Evolutionary conservation across 2,797 vertebrate genomes (phyloP).

Genomic region (Hapalemur alaotrensis): DNA sequence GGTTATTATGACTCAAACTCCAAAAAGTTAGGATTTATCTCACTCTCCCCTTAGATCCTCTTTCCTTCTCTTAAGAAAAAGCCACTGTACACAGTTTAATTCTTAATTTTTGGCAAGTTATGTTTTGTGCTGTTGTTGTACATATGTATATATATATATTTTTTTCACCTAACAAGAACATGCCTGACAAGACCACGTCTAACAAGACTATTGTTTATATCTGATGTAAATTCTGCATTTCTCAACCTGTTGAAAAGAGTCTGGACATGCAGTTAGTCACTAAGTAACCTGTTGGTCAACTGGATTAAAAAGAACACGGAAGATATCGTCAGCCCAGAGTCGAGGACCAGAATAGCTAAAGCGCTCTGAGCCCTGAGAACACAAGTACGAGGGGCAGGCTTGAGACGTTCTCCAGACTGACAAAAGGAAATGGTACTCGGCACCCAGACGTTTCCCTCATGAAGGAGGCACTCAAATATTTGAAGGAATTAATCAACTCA

Average conservation of each 20-base stretch:
- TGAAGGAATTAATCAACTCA: slow-evolving; percentile 48
- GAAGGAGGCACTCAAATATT: slow-evolving; percentile 43
- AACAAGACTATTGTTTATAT: not conserved
- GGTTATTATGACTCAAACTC: not conserved
- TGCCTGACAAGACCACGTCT: not conserved
- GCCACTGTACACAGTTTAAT: not conserved
- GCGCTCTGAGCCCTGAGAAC: not conserved
- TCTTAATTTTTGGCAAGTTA: not conserved
- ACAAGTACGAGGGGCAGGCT: slow-evolving; percentile 10
- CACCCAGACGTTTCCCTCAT: not conserved
- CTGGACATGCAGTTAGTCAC: slow-evolving; percentile 5
- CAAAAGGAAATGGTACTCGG: slow-evolving; percentile 44
- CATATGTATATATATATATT: too few relatives aligned
- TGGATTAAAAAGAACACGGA: not conserved
- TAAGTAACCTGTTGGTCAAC: not conserved
- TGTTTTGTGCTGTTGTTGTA: not conserved
- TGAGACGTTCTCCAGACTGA: not conserved
- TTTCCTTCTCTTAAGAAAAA: not conserved
- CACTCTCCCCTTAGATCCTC: not conserved
- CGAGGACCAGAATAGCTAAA: not conserved
- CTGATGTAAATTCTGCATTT: not conserved
- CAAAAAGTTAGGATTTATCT: not conserved
- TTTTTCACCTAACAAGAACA: not conserved
- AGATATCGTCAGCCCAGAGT: not conserved
- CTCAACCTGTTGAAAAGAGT: not conserved